A percentile compares a stretch with the other conserved stretches of the same genome.
Conservation (phyloP, 2,113 vertebrate species). For the Nothoprocta perdicaria region DNA sequence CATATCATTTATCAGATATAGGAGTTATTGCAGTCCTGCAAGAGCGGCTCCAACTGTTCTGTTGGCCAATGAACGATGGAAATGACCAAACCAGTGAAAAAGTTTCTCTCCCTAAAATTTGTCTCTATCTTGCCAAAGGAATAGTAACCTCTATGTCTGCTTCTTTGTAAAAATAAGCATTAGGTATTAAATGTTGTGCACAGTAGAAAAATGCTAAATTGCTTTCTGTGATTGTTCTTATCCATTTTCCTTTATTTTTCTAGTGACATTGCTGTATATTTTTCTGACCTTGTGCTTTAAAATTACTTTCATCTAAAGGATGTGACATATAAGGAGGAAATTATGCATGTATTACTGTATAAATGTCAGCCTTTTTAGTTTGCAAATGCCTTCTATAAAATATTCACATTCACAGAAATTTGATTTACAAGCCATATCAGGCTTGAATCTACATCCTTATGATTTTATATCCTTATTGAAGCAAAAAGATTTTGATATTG, state of each 20-base stretch:
- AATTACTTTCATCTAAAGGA: slow-evolving; percentile 69
- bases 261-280: slow-evolving; percentile 49
- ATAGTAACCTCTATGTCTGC: neutral
- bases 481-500: slow-evolving; percentile 32
- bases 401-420: slow-evolving; percentile 46
- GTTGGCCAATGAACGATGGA: slow-evolving; percentile 38
- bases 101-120: slow-evolving; percentile 42
- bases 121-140: slow-evolving; percentile 14
- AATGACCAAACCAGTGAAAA: slow-evolving; percentile 48
- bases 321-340: slow-evolving; percentile 64
- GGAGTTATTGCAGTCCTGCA: slow-evolving; percentile 8
- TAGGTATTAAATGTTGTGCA: slow-evolving; percentile 26
- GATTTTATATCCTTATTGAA: slow-evolving; percentile 40
- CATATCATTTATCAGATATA: slow-evolving; percentile 66
- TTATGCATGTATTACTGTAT: slow-evolving; percentile 68
- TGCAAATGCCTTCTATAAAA: slow-evolving; percentile 70
- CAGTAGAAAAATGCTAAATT: slow-evolving; percentile 37
- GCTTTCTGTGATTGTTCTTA: slow-evolving; percentile 28
- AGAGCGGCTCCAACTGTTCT: slow-evolving; percentile 53
- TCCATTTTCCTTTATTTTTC: slow-evolving; percentile 25
- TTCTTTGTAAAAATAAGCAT: slow-evolving; percentile 6
- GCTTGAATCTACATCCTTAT: slow-evolving; percentile 40
- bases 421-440: slow-evolving; percentile 61
- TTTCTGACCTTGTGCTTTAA: slow-evolving; percentile 72
- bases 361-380: slow-evolving; percentile 73